Base-by-base conservation (phyloP, 2,113 vertebrate species). In the Dasypus novemcinctus region DNA sequence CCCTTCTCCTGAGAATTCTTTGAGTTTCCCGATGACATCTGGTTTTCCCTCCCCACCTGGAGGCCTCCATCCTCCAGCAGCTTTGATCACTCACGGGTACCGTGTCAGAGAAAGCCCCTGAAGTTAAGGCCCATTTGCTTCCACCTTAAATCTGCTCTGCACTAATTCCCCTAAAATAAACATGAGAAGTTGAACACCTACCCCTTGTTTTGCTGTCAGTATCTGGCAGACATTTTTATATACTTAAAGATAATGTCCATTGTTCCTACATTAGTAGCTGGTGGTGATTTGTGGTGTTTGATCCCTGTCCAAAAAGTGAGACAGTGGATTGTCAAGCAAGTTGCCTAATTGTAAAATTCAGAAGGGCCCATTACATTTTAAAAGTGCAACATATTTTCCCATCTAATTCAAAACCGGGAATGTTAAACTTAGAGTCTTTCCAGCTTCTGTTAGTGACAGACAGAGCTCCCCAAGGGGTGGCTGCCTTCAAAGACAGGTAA, bases 401-500 rank as follows among this genome's bases (percentile, higher is more conserved):
- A 95, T 93, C 97, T 97, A 97, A 97, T 98, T 98, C 97, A 94
- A 98, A 98, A 98, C 96, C 97, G 97, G 23, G 8, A 98, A 98
- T 98, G 97, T 96, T 98, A 97, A 98, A 98, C 97, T 98, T 98
- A 97, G 98, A 97, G 96, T 98, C 96, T 98, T 98, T 97, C 97
- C 89, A 95, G 98, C 96, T 97, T 94, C 97, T 85, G 97, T 98
- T 98, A 98, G 97, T 98, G 98, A 98, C 98, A 98, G 98, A 98
- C 98, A 96, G 96, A 96, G 92, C 97, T 98, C 98, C 98, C 98
- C 98, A 97, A 98, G 98, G 98, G 97, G 97, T 97, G 97, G 98
- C 98, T 98, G 98, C 98, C 98, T 98, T 98, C 98, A 98, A 98
- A 98, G 98, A 98, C 98, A 98, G 98, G 98, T 98, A 98, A 98